These are phyloP conservation scores for Lasioglossum leucozonium DNA, from an alignment of 2,888 invertebrate species.

Conservation along the genomic window DNA sequence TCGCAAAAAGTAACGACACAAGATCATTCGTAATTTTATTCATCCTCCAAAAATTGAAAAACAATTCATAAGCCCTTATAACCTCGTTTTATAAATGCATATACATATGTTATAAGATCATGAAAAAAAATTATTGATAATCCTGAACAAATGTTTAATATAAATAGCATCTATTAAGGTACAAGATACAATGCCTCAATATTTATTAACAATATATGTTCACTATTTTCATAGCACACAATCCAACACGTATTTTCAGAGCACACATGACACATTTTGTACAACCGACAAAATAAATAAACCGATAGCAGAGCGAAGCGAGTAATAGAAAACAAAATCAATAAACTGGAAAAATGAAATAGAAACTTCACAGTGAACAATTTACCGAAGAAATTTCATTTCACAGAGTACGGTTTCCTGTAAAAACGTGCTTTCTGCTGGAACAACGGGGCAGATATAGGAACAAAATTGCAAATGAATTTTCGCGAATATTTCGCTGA, in stretches of 20 bases:
- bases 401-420: neutral
- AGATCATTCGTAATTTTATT: neutral
- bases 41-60: too few species aligned
- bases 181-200: neutral
- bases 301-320: neutral
- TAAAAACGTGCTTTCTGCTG: neutral
- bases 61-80: too few species aligned
- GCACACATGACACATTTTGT: neutral
- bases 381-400: neutral
- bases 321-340: neutral
- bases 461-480: neutral
- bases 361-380: neutral
- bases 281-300: neutral
- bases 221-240: neutral
- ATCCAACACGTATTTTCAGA: neutral
- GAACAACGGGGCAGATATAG: neutral
- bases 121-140: neutral
- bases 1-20: neutral
- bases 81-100: too few species aligned
- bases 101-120: neutral
- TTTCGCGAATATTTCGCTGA: neutral
- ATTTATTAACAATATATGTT: neutral
- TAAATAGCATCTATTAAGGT: neutral
- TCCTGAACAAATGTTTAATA: neutral
- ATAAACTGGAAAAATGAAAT: neutral